Evolutionary conservation across 2,113 vertebrate genomes (phyloP).

Genomic region (Tyrannus savana): DNA sequence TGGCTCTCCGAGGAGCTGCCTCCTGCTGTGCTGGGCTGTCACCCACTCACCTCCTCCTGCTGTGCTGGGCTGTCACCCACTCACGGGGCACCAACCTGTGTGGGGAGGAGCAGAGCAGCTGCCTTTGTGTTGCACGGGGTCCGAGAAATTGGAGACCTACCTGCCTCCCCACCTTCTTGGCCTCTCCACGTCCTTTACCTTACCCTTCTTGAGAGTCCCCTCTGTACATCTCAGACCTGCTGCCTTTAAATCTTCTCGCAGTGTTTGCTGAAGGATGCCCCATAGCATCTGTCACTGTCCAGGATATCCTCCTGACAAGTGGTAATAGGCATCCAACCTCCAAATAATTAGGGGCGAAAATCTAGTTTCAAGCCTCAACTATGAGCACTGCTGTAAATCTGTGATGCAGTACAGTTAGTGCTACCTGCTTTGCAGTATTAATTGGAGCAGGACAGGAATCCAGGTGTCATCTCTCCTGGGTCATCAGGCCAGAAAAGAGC

Average conservation of each 20-base stretch:
- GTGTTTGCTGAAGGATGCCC: neutral
- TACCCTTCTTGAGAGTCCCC: neutral
- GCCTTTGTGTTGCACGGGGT: rapidly evolving
- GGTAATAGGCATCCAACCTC: neutral
- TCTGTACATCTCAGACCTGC: rapidly evolving
- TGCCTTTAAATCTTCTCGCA: neutral
- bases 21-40: neutral
- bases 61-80: neutral
- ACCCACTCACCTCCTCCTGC: neutral
- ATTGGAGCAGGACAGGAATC: neutral
- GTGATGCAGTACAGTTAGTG: neutral
- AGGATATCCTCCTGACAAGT: neutral
- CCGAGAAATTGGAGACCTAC: rapidly evolving
- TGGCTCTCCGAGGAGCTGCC: neutral
- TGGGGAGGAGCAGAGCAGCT: neutral
- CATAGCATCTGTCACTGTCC: rapidly evolving
- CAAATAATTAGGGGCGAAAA: neutral
- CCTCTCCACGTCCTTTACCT: neutral
- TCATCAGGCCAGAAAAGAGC: neutral
- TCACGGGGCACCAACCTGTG: neutral
- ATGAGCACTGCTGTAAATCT: neutral
- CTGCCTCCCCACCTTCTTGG: neutral
- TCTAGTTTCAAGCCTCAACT: rapidly evolving
- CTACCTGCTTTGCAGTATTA: neutral
- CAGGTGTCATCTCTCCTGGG: neutral